A percentile compares a stretch with the other conserved stretches of the same genome.
Conservation (phyloP, 2,888 invertebrate species). For the Pycnomerus fuliginosus region DNA sequence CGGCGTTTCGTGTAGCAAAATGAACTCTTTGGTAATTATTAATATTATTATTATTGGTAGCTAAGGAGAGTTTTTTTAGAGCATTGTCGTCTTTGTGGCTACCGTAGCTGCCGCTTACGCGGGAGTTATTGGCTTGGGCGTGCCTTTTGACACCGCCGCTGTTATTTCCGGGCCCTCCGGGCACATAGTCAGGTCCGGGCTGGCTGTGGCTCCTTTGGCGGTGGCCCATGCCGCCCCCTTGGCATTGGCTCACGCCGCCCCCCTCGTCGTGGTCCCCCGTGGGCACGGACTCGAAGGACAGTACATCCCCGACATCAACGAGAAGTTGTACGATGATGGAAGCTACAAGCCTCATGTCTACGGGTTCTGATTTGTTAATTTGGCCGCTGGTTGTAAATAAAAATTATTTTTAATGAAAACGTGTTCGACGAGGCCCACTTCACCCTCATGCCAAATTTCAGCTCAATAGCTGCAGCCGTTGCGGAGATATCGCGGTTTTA, state of each 20-base stretch:
- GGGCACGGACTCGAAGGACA: slow-evolving; percentile 33
- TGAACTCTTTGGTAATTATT: slow-evolving; percentile 40
- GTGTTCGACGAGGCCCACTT: slow-evolving; percentile 3
- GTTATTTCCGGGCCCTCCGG: slow-evolving; percentile 32
- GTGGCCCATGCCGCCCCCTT: slow-evolving; percentile 24
- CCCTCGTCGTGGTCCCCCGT: slow-evolving; percentile 32
- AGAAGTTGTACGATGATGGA: slow-evolving; percentile 42
- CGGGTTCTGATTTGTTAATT: slow-evolving; percentile 23
- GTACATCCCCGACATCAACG: slow-evolving; percentile 40
- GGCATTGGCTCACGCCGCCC: slow-evolving; percentile 14
- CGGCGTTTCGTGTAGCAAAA: slow-evolving; percentile 25
- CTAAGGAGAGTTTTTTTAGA: slow-evolving; percentile 21
- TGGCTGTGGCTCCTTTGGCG: slow-evolving; percentile 19
- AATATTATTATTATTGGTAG: not conserved
- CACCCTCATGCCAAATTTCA: slow-evolving; percentile 4
- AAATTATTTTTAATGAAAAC: slow-evolving; percentile 6
- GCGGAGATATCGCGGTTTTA: too few relatives aligned
- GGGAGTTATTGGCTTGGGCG: slow-evolving; percentile 23
- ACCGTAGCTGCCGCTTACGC: slow-evolving; percentile 35
- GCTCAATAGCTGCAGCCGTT: not conserved
- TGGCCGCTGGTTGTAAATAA: too few relatives aligned
- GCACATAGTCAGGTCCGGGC: slow-evolving; percentile 24
- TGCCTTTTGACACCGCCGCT: slow-evolving; percentile 25
- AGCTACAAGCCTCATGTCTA: slow-evolving; percentile 39
- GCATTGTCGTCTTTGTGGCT: slow-evolving; percentile 35